Conservation (phyloP, 1,140 invertebrate genomes). For the Caenorhabditis remanei region DNA sequence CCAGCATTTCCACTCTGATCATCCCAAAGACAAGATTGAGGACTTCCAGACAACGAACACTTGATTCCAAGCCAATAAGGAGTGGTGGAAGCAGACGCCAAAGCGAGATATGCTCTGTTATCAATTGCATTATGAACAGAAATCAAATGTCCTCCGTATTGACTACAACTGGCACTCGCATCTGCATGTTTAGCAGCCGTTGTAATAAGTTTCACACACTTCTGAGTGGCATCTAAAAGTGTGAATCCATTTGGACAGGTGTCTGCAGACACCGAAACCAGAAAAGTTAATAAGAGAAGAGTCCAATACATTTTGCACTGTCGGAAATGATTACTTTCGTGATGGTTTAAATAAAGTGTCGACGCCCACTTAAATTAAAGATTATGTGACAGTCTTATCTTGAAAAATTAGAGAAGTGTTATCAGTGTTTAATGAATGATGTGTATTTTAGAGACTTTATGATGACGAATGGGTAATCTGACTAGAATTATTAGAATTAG, state of each 20-base stretch:
- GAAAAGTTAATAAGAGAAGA: background rate
- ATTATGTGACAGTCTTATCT: slow-evolving; percentile 52
- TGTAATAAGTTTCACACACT: slow-evolving; percentile 31
- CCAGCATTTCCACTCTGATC: slow-evolving; percentile 46
- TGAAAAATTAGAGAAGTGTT: slow-evolving; percentile 1
- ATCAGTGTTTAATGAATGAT: slow-evolving; percentile 18
- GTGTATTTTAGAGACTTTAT: background rate
- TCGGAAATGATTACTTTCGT: slow-evolving; percentile 41
- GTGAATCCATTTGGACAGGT: slow-evolving; percentile 22
- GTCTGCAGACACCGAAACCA: slow-evolving; percentile 30
- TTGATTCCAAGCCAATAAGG: slow-evolving; percentile 31
- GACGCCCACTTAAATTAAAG: slow-evolving; percentile 19
- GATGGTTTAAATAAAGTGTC: slow-evolving; percentile 30
- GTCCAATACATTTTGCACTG: background rate
- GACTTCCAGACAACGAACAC: background rate
- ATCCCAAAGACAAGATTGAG: slow-evolving; percentile 15
- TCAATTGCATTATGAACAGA: slow-evolving; percentile 26
- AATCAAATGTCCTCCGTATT: slow-evolving; percentile 16
- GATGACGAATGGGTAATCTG: slow-evolving; percentile 22
- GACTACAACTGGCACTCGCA: background rate
- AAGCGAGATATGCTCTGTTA: background rate
- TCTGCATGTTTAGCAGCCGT: slow-evolving; percentile 14
- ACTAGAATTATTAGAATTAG: background rate
- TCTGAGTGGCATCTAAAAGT: background rate
- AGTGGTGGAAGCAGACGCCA: background rate